A percentile compares a stretch with the other conserved stretches of the same genome.
Evolutionary conservation across 2,113 vertebrate species (phyloP).

Genomic region (Ammodytes marinus): DNA sequence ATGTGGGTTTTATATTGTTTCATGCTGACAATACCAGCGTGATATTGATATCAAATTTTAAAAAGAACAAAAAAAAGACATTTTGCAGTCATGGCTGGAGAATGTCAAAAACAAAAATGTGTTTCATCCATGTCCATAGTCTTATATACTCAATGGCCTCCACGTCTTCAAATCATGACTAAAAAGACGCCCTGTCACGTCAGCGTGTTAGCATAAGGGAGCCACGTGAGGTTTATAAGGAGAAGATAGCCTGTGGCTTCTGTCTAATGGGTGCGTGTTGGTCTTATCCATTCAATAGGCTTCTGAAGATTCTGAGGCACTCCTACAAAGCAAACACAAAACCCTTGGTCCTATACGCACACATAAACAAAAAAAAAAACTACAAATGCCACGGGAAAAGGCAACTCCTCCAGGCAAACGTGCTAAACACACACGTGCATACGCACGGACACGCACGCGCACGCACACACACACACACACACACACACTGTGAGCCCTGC

Average conservation of each 20-base stretch:
- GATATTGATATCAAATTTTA: slow-evolving; percentile 34
- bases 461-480: not conserved
- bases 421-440: not conserved
- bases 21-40: slow-evolving; percentile 1
- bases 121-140: slow-evolving; percentile 17
- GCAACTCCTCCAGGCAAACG: not conserved
- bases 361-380: not conserved
- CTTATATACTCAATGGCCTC: slow-evolving; percentile 23
- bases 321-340: slow-evolving; percentile 42
- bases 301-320: not conserved
- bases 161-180: slow-evolving; percentile 31
- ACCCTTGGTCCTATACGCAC: slow-evolving; percentile 6
- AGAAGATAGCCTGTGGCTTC: slow-evolving; percentile 45
- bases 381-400: not conserved
- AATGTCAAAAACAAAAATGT: slow-evolving; percentile 25
- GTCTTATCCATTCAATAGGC: slow-evolving; percentile 33
- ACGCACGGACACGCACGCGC: not conserved
- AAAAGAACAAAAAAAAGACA: not conserved
- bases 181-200: slow-evolving; percentile 30
- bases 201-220: slow-evolving; percentile 26
- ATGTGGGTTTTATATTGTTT: slow-evolving; percentile 20
- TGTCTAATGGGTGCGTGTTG: slow-evolving; percentile 27
- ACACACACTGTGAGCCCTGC: not conserved
- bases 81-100: slow-evolving; percentile 23
- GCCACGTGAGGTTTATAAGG: slow-evolving; percentile 44